Evolutionary conservation across 2,113 vertebrate species (phyloP).

Genomic region (Agelaius tricolor): DNA sequence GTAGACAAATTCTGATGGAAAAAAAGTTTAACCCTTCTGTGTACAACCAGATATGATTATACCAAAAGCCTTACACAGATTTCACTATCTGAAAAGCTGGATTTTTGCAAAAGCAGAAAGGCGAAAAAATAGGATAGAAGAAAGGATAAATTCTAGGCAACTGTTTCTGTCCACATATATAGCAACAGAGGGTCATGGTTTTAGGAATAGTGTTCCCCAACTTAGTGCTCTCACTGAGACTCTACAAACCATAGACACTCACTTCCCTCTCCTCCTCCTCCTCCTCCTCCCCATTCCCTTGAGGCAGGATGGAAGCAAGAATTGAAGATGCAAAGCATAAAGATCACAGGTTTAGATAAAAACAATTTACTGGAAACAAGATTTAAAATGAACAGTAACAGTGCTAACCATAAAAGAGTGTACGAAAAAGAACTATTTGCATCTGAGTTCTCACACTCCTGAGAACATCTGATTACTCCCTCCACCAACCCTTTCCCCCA

Average conservation of each 20-base stretch:
- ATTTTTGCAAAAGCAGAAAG: neutral
- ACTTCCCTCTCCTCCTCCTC: neutral
- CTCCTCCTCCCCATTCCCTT: neutral
- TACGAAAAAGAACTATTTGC: accelerated
- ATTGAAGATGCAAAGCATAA: neutral
- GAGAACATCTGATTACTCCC: neutral
- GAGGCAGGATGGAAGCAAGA: neutral
- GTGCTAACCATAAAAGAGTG: neutral
- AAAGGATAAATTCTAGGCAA: neutral
- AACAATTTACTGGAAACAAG: neutral
- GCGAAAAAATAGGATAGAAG: neutral
- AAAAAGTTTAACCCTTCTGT: neutral
- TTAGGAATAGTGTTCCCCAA: neutral
- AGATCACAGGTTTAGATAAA: neutral
- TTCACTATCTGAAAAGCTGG: neutral
- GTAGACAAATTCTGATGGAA: neutral
- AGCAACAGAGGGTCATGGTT: neutral
- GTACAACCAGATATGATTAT: neutral
- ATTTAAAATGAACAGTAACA: neutral
- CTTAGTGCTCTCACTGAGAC: neutral
- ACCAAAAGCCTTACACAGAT: neutral
- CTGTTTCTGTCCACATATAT: neutral
- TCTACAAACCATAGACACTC: neutral
- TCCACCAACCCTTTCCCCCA: neutral
- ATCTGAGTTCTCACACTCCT: neutral